Conservation (phyloP, 2,113 vertebrate species). For the Hippocampus barbouri region DNA sequence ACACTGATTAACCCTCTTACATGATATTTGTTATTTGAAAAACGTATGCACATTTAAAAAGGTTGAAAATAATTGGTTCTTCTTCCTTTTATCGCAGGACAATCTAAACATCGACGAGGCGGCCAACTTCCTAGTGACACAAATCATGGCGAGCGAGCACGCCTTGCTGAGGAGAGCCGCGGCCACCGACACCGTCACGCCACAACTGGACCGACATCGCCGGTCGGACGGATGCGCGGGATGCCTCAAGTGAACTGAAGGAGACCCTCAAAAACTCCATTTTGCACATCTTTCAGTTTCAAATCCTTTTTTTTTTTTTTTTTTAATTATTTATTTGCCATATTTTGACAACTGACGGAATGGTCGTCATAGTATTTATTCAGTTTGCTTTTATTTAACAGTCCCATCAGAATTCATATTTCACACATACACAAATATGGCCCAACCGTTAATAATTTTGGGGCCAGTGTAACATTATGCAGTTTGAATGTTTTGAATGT, state of each 20-base stretch:
- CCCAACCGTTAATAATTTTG: too few relatives aligned
- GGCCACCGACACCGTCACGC: slow-evolving; percentile 83
- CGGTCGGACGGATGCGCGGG: slow-evolving; percentile 78
- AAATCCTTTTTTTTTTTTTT: neutral
- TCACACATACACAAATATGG: neutral
- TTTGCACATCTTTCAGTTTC: neutral
- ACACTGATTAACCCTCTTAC: too few relatives aligned
- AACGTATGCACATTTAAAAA: too few relatives aligned
- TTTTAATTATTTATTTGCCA: neutral
- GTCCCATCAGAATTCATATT: neutral
- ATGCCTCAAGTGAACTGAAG: slow-evolving; percentile 73
- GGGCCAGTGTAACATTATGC: too few relatives aligned
- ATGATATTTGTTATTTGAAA: too few relatives aligned
- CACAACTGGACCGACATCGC: slow-evolving; percentile 72
- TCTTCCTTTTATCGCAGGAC: slow-evolving; percentile 72
- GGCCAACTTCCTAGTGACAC: slow-evolving; percentile 90
- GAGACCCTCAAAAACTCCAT: neutral
- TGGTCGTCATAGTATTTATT: neutral
- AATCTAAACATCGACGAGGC: slow-evolving; percentile 93
- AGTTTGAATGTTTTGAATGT: too few relatives aligned
- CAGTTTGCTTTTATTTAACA: neutral
- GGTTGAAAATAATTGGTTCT: too few relatives aligned
- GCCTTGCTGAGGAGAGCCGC: slow-evolving; percentile 77
- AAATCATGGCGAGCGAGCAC: slow-evolving; percentile 90
- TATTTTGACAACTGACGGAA: neutral